These are phyloP conservation scores for Dinoponera quadriceps DNA, from an alignment of 1,140 invertebrate species.

Conservation along the genomic window DNA sequence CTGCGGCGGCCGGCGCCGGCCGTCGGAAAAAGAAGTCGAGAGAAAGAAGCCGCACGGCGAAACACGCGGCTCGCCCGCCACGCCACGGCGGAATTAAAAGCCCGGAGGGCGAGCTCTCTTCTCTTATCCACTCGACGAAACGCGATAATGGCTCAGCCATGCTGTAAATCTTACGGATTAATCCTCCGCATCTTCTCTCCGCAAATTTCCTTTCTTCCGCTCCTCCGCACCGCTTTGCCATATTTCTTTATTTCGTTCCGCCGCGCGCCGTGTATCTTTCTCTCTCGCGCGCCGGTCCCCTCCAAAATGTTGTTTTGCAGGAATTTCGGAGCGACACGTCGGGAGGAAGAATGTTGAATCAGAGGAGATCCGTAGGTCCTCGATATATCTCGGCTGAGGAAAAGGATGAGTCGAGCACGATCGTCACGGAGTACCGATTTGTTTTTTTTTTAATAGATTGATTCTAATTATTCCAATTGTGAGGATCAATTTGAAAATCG, in stretches of 20 bases:
- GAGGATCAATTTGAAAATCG: no score
- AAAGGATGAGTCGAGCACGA: not conserved
- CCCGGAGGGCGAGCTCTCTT: constrained; percentile 69
- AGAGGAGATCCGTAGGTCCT: not conserved
- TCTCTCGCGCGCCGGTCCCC: not conserved
- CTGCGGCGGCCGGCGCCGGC: constrained; percentile 60
- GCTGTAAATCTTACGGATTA: constrained; percentile 76
- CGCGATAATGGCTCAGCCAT: constrained; percentile 73
- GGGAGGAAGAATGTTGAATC: not conserved
- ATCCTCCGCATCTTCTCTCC: constrained; percentile 63
- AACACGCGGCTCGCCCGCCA: constrained; percentile 12
- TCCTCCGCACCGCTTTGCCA: constrained; percentile 38
- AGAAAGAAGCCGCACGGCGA: constrained; percentile 54
- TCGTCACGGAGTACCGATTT: not conserved
- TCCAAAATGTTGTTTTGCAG: constrained; percentile 8
- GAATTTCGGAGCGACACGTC: constrained; percentile 4
- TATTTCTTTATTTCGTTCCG: constrained; percentile 33
- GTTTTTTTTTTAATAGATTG: not conserved
- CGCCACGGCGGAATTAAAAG: constrained; percentile 72
- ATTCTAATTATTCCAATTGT: no score
- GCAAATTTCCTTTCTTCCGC: constrained; percentile 49
- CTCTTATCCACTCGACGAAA: constrained; percentile 75
- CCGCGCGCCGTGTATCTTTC: no score
- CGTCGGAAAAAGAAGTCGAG: constrained; percentile 21
- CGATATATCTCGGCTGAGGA: not conserved